Conservation (phyloP, 2,888 invertebrate genomes). For the Byasa hedistus region DNA sequence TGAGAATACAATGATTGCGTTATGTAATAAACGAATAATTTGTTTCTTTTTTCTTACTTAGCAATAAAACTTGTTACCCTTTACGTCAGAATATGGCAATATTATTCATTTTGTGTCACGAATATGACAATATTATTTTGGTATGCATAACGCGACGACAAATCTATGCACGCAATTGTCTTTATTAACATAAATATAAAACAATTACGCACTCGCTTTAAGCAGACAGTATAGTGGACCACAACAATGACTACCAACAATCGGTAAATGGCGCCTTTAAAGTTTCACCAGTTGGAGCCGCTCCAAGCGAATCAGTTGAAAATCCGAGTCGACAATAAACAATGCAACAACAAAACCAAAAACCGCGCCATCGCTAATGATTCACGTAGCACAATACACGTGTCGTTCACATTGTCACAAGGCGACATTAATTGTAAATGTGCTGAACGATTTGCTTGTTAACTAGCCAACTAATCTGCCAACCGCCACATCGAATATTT, state of each 20-base stretch:
- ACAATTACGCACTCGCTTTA: constrained; percentile 29
- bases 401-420: constrained; percentile 62
- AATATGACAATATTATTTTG: neutral
- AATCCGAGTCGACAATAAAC: constrained; percentile 59
- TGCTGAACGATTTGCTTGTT: constrained; percentile 11
- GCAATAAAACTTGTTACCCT: neutral
- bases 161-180: constrained; percentile 11
- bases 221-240: constrained; percentile 32
- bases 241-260: constrained; percentile 30
- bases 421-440: constrained; percentile 32
- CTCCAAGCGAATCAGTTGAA: constrained; percentile 59
- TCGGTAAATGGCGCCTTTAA: constrained; percentile 40
- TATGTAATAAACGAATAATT: too few relatives aligned
- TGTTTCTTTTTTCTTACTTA: too few relatives aligned
- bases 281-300: constrained; percentile 58
- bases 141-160: neutral
- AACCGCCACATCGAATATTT: too few relatives aligned
- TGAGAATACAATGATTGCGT: neutral
- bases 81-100: too few relatives aligned
- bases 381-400: constrained; percentile 76
- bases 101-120: neutral
- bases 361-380: constrained; percentile 65
- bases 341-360: constrained; percentile 76
- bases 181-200: constrained; percentile 15
- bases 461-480: neutral